Conservation (phyloP, 1,140 invertebrate species). For the Teleogryllus occipitalis region DNA sequence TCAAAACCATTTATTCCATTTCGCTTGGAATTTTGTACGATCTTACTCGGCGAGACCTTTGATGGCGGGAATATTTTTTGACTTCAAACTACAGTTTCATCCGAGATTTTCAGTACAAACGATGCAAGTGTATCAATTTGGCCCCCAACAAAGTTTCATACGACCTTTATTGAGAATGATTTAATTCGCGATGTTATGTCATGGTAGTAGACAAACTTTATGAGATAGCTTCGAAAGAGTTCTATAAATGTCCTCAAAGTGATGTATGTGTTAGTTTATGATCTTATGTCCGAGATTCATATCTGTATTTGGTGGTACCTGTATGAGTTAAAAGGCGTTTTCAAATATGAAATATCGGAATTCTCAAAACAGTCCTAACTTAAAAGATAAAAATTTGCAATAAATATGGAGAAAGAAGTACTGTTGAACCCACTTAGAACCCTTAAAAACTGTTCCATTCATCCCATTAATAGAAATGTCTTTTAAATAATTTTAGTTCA, state of each 20-base stretch:
- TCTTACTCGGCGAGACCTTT: not conserved
- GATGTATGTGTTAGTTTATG: constrained; percentile 17
- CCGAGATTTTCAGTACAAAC: constrained; percentile 9
- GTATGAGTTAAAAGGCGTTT: constrained; percentile 18
- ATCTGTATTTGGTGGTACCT: constrained; percentile 19
- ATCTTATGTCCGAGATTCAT: constrained; percentile 16
- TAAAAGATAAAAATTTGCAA: constrained; percentile 16
- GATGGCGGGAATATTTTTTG: constrained; percentile 14
- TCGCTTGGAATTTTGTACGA: too few relatives aligned
- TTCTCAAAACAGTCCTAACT: constrained; percentile 17
- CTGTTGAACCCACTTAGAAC: too few relatives aligned
- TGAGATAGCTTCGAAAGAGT: constrained; percentile 14
- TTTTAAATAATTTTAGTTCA: too few relatives aligned
- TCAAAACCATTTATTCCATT: too few relatives aligned
- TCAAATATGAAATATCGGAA: constrained; percentile 18
- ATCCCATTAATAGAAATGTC: too few relatives aligned
- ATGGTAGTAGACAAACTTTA: constrained; percentile 12
- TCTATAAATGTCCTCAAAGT: constrained; percentile 20
- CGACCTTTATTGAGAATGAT: constrained; percentile 14
- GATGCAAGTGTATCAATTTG: constrained; percentile 16
- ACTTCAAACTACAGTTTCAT: constrained; percentile 17
- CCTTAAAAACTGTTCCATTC: too few relatives aligned
- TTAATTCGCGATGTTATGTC: constrained; percentile 18
- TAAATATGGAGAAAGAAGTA: too few relatives aligned
- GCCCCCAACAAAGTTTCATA: constrained; percentile 13